Conservation (phyloP, 2,113 vertebrate species). For the Brachirus orientalis region DNA sequence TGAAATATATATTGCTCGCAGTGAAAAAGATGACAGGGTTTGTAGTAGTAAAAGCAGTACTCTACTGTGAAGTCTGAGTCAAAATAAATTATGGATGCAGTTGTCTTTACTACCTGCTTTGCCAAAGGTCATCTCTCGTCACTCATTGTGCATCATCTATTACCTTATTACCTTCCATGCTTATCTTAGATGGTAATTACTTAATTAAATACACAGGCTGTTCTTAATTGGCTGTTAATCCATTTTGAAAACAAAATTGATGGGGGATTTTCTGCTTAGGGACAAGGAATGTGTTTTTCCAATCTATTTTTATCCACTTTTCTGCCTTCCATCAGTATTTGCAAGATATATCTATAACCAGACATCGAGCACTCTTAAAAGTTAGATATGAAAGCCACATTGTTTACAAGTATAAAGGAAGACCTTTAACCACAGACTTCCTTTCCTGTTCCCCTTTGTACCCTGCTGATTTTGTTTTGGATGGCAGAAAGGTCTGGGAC, state of each 20-base stretch:
- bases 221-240: too few relatives aligned
- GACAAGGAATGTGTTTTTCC: too few relatives aligned
- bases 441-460: constrained; percentile 58
- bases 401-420: constrained; percentile 44
- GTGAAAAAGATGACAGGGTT: constrained; percentile 1
- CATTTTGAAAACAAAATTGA: background rate
- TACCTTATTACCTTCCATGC: background rate
- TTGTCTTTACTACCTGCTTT: background rate
- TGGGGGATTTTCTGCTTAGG: background rate
- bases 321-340: background rate
- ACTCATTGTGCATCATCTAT: background rate
- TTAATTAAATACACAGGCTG: background rate
- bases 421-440: constrained; percentile 37
- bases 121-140: constrained; percentile 4
- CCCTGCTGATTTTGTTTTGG: constrained; percentile 73
- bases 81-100: background rate
- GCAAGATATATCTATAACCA: background rate
- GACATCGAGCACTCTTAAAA: constrained; percentile 11
- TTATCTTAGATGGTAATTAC: background rate
- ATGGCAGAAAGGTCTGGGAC: constrained; percentile 64
- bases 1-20: background rate
- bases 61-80: background rate
- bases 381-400: constrained; percentile 50
- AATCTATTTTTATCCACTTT: too few relatives aligned
- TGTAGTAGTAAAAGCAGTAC: background rate